Evolutionary conservation across 2,113 vertebrate species (phyloP).

Genomic region (Dasyurus viverrinus): DNA sequence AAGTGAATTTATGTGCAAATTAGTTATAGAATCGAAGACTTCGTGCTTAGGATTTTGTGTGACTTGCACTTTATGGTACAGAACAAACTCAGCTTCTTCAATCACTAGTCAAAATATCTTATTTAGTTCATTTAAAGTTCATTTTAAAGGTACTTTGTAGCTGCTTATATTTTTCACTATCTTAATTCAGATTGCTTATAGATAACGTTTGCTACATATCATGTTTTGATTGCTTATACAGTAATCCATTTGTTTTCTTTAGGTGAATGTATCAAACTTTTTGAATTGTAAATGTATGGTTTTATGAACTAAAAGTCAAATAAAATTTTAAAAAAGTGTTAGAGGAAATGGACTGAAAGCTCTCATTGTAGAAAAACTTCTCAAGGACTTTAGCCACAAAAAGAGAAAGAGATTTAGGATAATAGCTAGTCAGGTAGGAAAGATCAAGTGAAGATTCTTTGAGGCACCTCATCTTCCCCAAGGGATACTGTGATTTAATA

Average conservation of each 20-base stretch:
- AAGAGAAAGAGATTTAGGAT: background rate
- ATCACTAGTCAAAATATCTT: background rate
- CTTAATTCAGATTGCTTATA: constrained; percentile 40
- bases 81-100: constrained; percentile 36
- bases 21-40: constrained; percentile 27
- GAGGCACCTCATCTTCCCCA: background rate
- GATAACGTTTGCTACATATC: constrained; percentile 65
- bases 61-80: constrained; percentile 63
- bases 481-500: background rate
- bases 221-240: constrained; percentile 76
- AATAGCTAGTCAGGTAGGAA: background rate
- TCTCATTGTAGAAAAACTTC: too few relatives aligned
- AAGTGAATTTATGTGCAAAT: background rate
- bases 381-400: background rate
- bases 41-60: constrained; percentile 50
- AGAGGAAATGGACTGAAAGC: too few relatives aligned
- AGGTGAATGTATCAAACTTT: constrained; percentile 80
- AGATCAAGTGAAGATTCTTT: background rate
- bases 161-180: constrained; percentile 72
- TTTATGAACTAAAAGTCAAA: constrained; percentile 74
- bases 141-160: constrained; percentile 20
- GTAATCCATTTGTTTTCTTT: constrained; percentile 75
- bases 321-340: too few relatives aligned
- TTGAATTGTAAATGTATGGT: constrained; percentile 86
- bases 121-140: constrained; percentile 3